phyloP scores from a whole-genome alignment of 2,797 vertebrate species.

The Benthosema pterotum region DNA sequence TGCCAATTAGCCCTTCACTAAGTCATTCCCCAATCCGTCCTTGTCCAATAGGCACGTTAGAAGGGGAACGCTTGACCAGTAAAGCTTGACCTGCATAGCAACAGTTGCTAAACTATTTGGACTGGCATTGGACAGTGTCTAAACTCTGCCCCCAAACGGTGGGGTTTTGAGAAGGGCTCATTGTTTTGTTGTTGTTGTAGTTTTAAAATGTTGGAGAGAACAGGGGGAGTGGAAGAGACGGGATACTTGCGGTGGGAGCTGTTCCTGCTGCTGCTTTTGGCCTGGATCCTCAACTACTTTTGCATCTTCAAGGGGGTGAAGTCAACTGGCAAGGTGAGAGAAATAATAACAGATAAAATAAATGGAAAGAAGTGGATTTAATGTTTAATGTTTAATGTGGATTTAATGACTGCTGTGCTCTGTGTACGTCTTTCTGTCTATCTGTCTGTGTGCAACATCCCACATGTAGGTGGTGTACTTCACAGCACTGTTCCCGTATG shows the following conservation, averaged over 20 bases:
- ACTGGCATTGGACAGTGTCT: too few relatives aligned
- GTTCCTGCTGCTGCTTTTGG: constrained; percentile 74
- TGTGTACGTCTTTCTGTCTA: constrained; percentile 5
- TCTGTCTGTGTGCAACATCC: constrained; percentile 3
- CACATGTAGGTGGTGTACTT: constrained; percentile 79
- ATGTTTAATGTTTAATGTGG: neutral
- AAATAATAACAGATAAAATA: neutral
- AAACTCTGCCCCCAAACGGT: too few relatives aligned
- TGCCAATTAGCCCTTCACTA: too few relatives aligned
- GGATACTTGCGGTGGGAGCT: constrained; percentile 79
- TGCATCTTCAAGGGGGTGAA: constrained; percentile 84
- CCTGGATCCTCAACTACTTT: constrained; percentile 81
- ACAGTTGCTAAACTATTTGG: too few relatives aligned
- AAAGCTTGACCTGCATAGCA: too few relatives aligned
- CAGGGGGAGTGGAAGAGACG: constrained; percentile 67
- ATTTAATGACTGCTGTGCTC: neutral
- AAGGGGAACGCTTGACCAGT: too few relatives aligned
- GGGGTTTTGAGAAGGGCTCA: too few relatives aligned
- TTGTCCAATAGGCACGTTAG: too few relatives aligned
- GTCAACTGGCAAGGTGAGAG: constrained; percentile 81
- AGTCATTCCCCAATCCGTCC: too few relatives aligned
- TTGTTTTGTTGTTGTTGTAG: too few relatives aligned
- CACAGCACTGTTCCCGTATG: constrained; percentile 81
- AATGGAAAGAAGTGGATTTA: neutral
- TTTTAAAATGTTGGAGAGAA: constrained; percentile 76